Evolutionary conservation across 2,888 invertebrate species (phyloP), one percentile per base, ranked within the genome.

Genomic region (Amphipyra berbera): DNA sequence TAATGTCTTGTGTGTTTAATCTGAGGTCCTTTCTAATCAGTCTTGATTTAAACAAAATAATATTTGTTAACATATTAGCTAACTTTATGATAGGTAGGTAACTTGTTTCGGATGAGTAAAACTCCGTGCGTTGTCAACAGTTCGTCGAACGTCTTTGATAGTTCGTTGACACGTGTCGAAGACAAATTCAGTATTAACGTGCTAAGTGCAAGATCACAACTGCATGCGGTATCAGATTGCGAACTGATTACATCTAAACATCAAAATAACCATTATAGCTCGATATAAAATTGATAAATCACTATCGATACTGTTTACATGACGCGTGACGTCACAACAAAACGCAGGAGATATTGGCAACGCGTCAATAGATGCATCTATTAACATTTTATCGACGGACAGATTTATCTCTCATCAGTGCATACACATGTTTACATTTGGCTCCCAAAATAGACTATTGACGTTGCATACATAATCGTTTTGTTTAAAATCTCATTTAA

Each of bases 261-360:
- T 49, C 13, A 65, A 60, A 58, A 59, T 60, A 56, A 56, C 35
- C 10, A 52, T 21, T 41, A 47, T 8, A 54, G n/a, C 37, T 59
- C 33, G 33, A 53, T 46, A 37, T 46, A 14, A 52, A 57, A 45
- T 53, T 54, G 62, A 73, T 73, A 48, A 57, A 64, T 63, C 44
- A 50, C 14, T 37, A 66, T 70, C 37, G 61, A 15, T 41, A 48
- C 48, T 78, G 70, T 77, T 75, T 77, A 73, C 73, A 58, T 57
- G 61, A 33, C 9, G 13, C 33, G 21, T 66, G 61, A 58, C 70
- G 54, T 75, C 63, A 55, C 46, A 46, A 35, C 38, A 58, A 55
- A 65, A 66, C 64, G 69, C 50, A 69, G 27, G 30, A 61, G 38
- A 57, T 68, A 74, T 79, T 78, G 78, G 79, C 78, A 79, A 44